Base-by-base conservation (phyloP, 2,113 vertebrate species). In the Hirundichthys speculiger region DNA sequence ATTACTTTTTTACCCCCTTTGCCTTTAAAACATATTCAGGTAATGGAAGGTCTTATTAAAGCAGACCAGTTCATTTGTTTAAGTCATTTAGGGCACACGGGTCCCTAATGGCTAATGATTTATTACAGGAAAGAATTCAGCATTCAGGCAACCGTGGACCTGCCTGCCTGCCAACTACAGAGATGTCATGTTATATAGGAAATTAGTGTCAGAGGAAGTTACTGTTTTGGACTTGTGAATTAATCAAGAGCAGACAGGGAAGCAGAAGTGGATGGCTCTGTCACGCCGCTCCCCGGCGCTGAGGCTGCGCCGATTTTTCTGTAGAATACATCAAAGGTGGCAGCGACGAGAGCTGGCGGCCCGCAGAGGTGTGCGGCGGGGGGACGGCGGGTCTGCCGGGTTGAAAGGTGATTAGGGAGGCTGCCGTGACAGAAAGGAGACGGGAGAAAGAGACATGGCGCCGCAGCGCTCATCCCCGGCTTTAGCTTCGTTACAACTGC, bases 41-140 rank as follows among this genome's bases (percentile, higher is more conserved):
- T 90, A 90, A 91, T 90, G 83, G 86, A 81, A 77, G 79, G 79
- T 87, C 90, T 92, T 90, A 92, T 92, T 92, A 90, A 92, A 90
- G 72, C 79, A 83, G 89, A 92, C 91, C 89, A 86, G 89, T 90
- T 93, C 86, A 92, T 92, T 93, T 92, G 90, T 92, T 91, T 77
- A 82, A 92, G 89, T 92, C 91, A 85, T 90, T 91, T 86, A 88
- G 77, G 83, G 84, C 84, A 83, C 81, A 84, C 53, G 71, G 84
- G 88, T 88, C 89, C 64, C 87, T 85, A 87, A 90, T 86, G 85
- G 75, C 85, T 91, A 88, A 91, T 91, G 91, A 93, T 92, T 92
- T 90, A 93, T 93, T 81, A 90, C 88, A 88, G 87, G 84, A 88
- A 88, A 80, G 82, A 83, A 87, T 89, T 86, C 75, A 49, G 85